Evolutionary conservation across 2,888 invertebrate genomes (phyloP).

Genomic region (Metopia argyrocephala): DNA sequence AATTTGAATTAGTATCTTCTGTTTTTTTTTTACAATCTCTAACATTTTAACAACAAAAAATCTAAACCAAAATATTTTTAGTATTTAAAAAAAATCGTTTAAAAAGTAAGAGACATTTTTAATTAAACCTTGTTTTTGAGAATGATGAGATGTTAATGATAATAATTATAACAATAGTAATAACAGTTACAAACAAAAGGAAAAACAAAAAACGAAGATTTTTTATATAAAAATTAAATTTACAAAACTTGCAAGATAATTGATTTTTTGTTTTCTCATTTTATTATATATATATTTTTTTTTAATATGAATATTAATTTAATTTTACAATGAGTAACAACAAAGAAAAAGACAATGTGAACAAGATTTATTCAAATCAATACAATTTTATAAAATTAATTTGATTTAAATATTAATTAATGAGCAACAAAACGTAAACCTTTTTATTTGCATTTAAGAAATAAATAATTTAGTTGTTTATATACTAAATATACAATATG

Average conservation of each 20-base stretch:
- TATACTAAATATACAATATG: slow-evolving; percentile 24
- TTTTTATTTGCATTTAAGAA: slow-evolving; percentile 55
- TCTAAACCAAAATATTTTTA: too few species aligned
- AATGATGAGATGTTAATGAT: slow-evolving; percentile 51
- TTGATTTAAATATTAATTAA: slow-evolving; percentile 65
- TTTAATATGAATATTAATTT: slow-evolving; percentile 41
- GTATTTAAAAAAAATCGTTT: too few species aligned
- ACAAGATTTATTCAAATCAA: slow-evolving; percentile 44
- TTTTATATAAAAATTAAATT: slow-evolving; percentile 19
- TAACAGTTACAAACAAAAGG: slow-evolving; percentile 36
- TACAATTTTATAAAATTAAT: slow-evolving; percentile 52
- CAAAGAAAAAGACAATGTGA: slow-evolving; percentile 44
- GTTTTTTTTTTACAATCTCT: slow-evolving; percentile 13
- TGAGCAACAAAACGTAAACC: slow-evolving; percentile 64
- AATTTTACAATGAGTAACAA: slow-evolving; percentile 67
- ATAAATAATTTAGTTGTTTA: slow-evolving; percentile 47
- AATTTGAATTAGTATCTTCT: background rate
- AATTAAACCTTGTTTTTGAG: slow-evolving; percentile 40
- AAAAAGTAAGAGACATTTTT: slow-evolving; percentile 2
- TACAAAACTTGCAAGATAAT: slow-evolving; percentile 44
- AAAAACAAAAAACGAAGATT: slow-evolving; percentile 22
- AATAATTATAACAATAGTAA: slow-evolving; percentile 65
- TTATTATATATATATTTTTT: slow-evolving; percentile 36
- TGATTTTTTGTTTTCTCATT: slow-evolving; percentile 45
- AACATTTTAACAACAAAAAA: too few species aligned